Evolutionary conservation across 2,888 invertebrate species (phyloP).

Genomic region (Protophormia terraenovae): DNA sequence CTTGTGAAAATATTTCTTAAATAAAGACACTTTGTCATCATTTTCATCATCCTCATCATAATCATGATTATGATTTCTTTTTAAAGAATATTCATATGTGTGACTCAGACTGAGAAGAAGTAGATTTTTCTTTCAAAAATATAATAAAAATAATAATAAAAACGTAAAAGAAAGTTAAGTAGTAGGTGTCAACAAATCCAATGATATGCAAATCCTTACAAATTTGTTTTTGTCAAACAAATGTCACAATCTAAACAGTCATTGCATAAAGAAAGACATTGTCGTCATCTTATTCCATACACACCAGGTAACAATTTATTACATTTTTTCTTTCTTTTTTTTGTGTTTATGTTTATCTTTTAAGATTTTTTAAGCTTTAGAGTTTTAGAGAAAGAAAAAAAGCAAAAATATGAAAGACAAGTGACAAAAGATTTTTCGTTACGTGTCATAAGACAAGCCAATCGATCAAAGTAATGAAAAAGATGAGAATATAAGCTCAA

Average conservation of each 20-base stretch:
- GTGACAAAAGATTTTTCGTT: slow-evolving; percentile 61
- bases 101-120: background rate
- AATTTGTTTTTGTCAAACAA: slow-evolving; percentile 62
- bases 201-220: slow-evolving; percentile 67
- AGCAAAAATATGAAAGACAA: slow-evolving; percentile 17
- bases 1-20: slow-evolving; percentile 23
- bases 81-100: background rate
- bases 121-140: background rate
- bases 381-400: background rate
- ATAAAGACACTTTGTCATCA: slow-evolving; percentile 49
- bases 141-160: background rate
- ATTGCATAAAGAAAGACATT: slow-evolving; percentile 9
- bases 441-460: slow-evolving; percentile 58
- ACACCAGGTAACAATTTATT: slow-evolving; percentile 39
- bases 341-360: slow-evolving; percentile 3
- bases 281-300: too few species aligned
- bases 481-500: background rate
- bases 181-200: slow-evolving; percentile 55
- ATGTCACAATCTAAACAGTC: slow-evolving; percentile 49
- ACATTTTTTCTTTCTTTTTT: background rate
- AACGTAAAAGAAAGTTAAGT: slow-evolving; percentile 33
- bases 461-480: slow-evolving; percentile 56
- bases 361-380: slow-evolving; percentile 4
- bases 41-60: background rate
- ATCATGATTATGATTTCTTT: slow-evolving; percentile 15